Percentiles rank a stretch among this genome's conserved stretches.
Conservation (phyloP, 1,140 invertebrate species). For the Antheraea pernyi region DNA sequence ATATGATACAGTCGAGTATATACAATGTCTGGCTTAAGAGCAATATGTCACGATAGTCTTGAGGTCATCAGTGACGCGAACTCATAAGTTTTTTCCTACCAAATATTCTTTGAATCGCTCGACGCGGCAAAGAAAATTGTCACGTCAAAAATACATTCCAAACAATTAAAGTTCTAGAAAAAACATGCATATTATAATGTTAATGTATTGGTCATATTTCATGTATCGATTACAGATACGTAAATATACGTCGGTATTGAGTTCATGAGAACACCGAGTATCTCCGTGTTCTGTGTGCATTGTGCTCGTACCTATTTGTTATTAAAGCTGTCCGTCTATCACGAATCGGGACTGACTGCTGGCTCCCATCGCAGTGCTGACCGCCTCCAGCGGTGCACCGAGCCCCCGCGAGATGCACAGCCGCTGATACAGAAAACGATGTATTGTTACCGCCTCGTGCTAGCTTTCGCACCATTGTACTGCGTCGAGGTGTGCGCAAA, state of each 20-base stretch:
- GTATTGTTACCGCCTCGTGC: conserved; percentile 68
- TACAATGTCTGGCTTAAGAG: too few species aligned
- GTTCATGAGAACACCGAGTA: neutral
- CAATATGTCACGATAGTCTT: too few species aligned
- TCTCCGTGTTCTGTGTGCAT: neutral
- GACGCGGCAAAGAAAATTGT: too few species aligned
- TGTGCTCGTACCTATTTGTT: conserved; percentile 16
- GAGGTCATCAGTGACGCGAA: too few species aligned
- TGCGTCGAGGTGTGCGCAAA: conserved; percentile 41
- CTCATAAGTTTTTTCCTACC: too few species aligned
- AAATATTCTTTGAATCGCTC: too few species aligned
- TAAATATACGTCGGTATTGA: neutral
- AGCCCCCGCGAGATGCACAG: conserved; percentile 63
- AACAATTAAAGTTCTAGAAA: too few species aligned
- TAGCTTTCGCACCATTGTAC: conserved; percentile 73
- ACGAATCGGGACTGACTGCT: conserved; percentile 27
- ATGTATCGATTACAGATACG: too few species aligned
- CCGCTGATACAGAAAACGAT: conserved; percentile 50
- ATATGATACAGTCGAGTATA: too few species aligned
- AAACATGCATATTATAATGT: too few species aligned
- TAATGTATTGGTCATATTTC: too few species aligned
- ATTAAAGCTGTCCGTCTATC: conserved; percentile 45
- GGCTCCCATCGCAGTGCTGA: conserved; percentile 49
- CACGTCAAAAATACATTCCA: too few species aligned
- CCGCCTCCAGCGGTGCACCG: conserved; percentile 58